These are phyloP conservation scores for Gymnosoma rotundatum DNA, from an alignment of 2,888 invertebrate species.

Conservation along the genomic window DNA sequence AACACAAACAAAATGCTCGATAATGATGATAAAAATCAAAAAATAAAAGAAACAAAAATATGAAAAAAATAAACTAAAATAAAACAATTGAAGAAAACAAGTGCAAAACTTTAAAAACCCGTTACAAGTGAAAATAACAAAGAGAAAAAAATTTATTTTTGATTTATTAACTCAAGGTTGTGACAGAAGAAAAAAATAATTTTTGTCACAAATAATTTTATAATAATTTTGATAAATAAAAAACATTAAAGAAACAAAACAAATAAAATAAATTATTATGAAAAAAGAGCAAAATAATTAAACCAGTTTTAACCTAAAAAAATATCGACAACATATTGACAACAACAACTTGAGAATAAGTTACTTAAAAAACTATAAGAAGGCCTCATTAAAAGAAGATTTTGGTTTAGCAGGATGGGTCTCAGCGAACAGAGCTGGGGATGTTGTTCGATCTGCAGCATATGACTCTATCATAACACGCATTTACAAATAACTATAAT, in stretches of 20 bases:
- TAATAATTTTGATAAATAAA: constrained; percentile 32
- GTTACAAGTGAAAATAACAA: constrained; percentile 40
- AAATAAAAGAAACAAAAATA: constrained; percentile 15
- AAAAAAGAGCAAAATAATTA: constrained; percentile 3
- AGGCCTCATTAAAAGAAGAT: too few relatives aligned
- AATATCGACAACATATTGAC: constrained; percentile 18
- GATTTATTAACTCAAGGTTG: constrained; percentile 68
- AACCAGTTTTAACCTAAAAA: constrained; percentile 49
- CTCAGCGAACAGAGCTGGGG: too few relatives aligned
- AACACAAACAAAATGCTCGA: constrained; percentile 33
- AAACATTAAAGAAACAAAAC: constrained; percentile 14
- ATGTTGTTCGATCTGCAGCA: too few relatives aligned
- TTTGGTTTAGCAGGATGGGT: too few relatives aligned
- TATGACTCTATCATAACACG: too few relatives aligned
- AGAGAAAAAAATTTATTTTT: constrained; percentile 37
- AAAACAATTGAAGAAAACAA: constrained; percentile 21
- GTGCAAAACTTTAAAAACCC: constrained; percentile 57
- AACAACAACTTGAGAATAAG: constrained; percentile 20
- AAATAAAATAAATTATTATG: background rate
- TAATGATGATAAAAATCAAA: constrained; percentile 8
- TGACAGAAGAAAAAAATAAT: constrained; percentile 19
- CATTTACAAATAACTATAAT: too few relatives aligned
- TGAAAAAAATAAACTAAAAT: constrained; percentile 14
- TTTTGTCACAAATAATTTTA: constrained; percentile 20
- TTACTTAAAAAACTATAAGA: background rate